Conservation (phyloP, 1,140 invertebrate genomes). For the Lasioglossum baleicum region DNA sequence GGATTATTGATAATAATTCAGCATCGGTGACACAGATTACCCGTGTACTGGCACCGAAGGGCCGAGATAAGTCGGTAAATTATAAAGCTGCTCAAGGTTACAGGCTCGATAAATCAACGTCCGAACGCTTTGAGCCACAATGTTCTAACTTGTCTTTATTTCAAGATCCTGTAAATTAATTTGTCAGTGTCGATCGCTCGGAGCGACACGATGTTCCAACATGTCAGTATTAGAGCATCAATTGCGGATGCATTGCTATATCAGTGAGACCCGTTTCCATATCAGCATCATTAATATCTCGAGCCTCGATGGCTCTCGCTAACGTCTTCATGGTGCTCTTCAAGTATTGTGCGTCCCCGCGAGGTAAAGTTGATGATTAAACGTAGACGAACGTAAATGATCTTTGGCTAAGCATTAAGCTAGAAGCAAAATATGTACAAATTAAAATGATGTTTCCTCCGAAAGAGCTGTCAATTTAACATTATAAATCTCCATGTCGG, state of each 20-base stretch:
- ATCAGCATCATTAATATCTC: conserved; percentile 12
- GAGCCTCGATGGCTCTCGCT: not conserved
- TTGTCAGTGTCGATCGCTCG: not conserved
- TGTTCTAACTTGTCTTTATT: not conserved
- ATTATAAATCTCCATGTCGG: no score
- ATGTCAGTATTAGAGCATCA: not conserved
- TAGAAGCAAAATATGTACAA: no score
- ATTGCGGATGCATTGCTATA: not conserved
- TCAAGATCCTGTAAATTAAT: not conserved
- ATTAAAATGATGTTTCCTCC: no score
- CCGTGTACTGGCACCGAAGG: not conserved
- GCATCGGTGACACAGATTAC: not conserved
- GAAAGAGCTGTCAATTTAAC: no score
- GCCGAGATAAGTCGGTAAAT: not conserved
- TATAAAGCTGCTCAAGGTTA: not conserved
- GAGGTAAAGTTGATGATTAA: no score
- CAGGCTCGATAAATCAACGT: not conserved
- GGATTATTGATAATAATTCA: not conserved
- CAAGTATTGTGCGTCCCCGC: not conserved
- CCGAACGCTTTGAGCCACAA: not conserved
- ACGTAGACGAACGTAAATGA: no score
- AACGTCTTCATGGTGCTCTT: not conserved
- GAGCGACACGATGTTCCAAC: not conserved
- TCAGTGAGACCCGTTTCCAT: not conserved
- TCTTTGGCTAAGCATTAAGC: no score